Evolutionary conservation across 2,113 vertebrate species (phyloP).

Genomic region (Passer montanus): DNA sequence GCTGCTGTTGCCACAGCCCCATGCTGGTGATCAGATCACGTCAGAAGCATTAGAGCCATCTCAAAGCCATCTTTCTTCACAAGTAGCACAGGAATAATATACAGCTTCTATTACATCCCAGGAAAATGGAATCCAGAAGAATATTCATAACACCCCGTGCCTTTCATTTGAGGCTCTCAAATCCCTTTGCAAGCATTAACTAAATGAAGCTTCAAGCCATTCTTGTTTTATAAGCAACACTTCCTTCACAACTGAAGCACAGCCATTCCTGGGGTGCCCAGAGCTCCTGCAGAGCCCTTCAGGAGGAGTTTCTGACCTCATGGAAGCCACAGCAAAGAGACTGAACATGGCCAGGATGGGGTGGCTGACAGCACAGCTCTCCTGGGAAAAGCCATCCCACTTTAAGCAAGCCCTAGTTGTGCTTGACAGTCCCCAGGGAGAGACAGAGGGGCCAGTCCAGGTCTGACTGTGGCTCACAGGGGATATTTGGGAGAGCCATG

Average conservation of each 20-base stretch:
- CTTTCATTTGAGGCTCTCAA: conserved; percentile 27
- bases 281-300: not conserved
- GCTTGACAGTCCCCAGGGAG: not conserved
- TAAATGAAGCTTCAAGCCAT: conserved; percentile 33
- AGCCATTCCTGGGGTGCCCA: not conserved
- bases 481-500: not conserved
- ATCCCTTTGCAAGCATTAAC: conserved; percentile 40
- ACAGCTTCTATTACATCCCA: conserved; percentile 33
- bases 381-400: not conserved
- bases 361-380: not conserved
- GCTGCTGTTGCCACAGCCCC: not conserved
- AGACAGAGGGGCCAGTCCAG: not conserved
- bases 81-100: not conserved
- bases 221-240: not conserved
- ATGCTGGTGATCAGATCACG: not conserved
- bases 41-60: not conserved
- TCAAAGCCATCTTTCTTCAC: not conserved
- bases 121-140: conserved; percentile 22
- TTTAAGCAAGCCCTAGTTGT: not conserved
- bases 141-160: not conserved
- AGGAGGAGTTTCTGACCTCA: not conserved
- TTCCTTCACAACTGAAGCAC: not conserved
- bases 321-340: not conserved
- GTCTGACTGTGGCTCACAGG: not conserved
- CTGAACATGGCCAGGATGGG: not conserved